Evolutionary conservation across 1,140 invertebrate species (phyloP).

Genomic region (Euborellia annulipes): DNA sequence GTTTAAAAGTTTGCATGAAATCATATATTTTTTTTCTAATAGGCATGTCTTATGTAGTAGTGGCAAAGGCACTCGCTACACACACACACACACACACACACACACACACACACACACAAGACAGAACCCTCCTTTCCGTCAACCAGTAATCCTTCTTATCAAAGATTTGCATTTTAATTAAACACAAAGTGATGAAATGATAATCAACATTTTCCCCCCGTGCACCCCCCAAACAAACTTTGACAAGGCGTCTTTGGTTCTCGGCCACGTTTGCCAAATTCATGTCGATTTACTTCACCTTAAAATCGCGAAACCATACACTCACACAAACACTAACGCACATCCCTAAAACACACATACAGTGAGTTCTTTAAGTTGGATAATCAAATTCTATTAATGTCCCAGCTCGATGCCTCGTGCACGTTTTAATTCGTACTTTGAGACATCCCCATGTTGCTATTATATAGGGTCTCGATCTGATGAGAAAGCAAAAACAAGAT

Average conservation of each 20-base stretch:
- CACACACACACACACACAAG: no score
- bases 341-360: no score
- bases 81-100: no score
- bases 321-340: no score
- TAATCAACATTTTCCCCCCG: constrained; percentile 10
- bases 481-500: no score
- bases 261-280: background rate
- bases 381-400: no score
- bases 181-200: constrained; percentile 17
- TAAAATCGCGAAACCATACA: no score
- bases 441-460: no score
- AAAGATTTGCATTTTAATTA: constrained; percentile 19
- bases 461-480: no score
- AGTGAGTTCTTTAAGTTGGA: no score
- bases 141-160: constrained; percentile 15
- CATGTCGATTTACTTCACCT: background rate
- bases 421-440: no score
- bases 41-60: background rate
- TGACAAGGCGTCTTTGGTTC: background rate
- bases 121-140: constrained; percentile 4
- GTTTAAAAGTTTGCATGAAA: background rate
- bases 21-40: background rate
- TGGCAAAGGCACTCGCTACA: background rate
- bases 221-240: background rate
- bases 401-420: no score